Evolutionary conservation across 2,888 invertebrate genomes (phyloP), one percentile per base, ranked within the genome.

Genomic region (Chydorus sphaericus): DNA sequence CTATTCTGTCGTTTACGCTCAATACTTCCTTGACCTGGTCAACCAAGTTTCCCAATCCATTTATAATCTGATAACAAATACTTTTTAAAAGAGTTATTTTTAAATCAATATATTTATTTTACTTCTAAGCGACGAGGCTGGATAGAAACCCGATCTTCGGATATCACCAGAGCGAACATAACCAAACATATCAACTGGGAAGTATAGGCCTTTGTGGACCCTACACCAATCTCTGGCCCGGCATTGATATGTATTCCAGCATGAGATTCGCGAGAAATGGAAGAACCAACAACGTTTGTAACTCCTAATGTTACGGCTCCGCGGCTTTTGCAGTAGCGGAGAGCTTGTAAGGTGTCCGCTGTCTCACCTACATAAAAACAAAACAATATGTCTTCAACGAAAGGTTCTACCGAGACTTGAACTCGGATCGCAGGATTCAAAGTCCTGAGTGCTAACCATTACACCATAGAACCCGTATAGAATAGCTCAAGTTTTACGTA

Each of bases 1-100:
- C 80, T 0, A 98, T 93, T 71, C 89, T 77, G 0, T 80, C 76
- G 69, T 99, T 94, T 59, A 91, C 74, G 62, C 85, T 79, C 58
- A 99, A 73, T 1, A 98, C 96, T 67, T 88, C 79, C 39, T 87
- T 83, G 67, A 99, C 94, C 71, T 88, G 85, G 31, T 81, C 80
- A 63, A 91, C 89, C 58, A 98, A 74, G 61, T 83, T 78, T 62
- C 85, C 81, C 57, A 98, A 74, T 2, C 87, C 94, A 59, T 83
- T 78, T 61, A 98, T 91, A 62, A 98, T 98, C 76, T 83, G 71
- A 28, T 63, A 66, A 58, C 58, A 49, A 18, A 30, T 83, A 71
- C 23, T 63, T 66, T 58, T 54, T 26, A 28, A 10, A 52, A 37
- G 39, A 38, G 16, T 52, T 16, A 51, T 10, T 8, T 52, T n/a